Conservation (phyloP, 2,113 vertebrate genomes). For the Parotia lawesii region DNA sequence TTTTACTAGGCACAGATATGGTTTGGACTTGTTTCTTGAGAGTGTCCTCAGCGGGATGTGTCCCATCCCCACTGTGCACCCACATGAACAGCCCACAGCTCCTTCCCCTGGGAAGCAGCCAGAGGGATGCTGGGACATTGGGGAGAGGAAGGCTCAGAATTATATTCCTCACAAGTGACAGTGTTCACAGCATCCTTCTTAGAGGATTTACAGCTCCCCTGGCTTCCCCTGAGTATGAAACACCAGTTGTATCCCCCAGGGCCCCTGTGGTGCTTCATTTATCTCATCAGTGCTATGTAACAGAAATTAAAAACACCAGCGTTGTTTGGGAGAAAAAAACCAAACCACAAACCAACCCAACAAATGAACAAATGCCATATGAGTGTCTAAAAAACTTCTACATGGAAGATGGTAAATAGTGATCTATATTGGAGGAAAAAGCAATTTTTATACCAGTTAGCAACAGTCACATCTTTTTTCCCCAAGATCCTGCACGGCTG, state of each 20-base stretch:
- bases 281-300: background rate
- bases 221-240: background rate
- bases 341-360: background rate
- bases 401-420: background rate
- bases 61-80: background rate
- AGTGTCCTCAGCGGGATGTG: background rate
- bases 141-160: background rate
- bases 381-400: background rate
- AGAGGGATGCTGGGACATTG: background rate
- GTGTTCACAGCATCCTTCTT: background rate
- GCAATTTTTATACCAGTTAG: background rate
- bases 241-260: background rate
- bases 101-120: background rate
- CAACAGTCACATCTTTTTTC: background rate
- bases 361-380: background rate
- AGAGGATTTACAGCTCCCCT: background rate
- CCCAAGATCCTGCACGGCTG: background rate
- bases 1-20: background rate
- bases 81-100: fast-evolving
- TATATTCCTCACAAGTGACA: background rate
- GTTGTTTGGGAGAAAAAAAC: no score
- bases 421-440: background rate
- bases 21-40: background rate
- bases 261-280: background rate
- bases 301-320: background rate